Evolutionary conservation across 2,113 vertebrate genomes (phyloP).

Genomic region (Antidorcas marsupialis): DNA sequence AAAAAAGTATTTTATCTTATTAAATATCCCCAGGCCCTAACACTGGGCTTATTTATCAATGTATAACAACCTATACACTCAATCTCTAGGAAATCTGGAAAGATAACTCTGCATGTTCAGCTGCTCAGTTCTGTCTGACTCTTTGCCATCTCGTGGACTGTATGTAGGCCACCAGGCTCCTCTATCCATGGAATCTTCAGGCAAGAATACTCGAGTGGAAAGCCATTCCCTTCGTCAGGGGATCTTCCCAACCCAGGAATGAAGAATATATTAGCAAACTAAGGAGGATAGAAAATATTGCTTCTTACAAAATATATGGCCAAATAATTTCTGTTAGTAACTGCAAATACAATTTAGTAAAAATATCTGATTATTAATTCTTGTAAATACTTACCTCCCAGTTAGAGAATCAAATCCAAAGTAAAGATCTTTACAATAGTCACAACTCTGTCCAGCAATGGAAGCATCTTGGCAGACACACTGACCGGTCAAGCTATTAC

Average conservation of each 20-base stretch:
- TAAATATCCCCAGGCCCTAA: not conserved
- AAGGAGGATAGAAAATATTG: not conserved
- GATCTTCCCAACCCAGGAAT: not conserved
- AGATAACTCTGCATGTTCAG: not conserved
- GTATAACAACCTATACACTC: not conserved
- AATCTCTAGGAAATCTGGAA: not conserved
- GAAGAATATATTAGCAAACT: not conserved
- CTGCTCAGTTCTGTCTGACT: not conserved
- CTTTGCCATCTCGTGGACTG: not conserved
- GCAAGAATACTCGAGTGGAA: not conserved
- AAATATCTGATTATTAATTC: not conserved
- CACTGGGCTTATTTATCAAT: not conserved
- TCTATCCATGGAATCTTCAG: not conserved
- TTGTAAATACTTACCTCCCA: conserved; percentile 84
- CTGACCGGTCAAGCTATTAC: conserved; percentile 84
- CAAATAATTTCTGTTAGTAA: not conserved
- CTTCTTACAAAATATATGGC: not conserved
- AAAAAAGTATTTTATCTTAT: not conserved
- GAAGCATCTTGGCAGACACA: conserved; percentile 86
- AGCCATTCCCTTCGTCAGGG: not conserved
- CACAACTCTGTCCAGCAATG: conserved; percentile 84
- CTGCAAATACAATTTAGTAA: not conserved
- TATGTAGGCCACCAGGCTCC: not conserved
- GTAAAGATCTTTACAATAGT: conserved; percentile 85
- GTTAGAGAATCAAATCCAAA: conserved; percentile 88